Conservation (phyloP, 2,888 invertebrate genomes). For the Polymixis flavicincta region DNA sequence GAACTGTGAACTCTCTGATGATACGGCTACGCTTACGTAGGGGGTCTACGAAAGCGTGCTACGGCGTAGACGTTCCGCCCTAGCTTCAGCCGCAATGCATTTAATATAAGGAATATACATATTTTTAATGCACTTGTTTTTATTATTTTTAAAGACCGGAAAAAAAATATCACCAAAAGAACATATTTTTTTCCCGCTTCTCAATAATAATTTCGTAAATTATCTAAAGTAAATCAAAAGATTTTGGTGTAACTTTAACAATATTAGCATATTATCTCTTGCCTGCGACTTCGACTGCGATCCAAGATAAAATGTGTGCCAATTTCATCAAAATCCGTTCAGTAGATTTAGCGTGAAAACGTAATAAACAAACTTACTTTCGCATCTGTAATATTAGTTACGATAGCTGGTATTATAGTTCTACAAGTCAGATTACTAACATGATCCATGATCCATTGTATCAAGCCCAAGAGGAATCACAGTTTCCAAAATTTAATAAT, state of each 20-base stretch:
- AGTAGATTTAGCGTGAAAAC: neutral
- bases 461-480: constrained; percentile 46
- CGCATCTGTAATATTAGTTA: no score
- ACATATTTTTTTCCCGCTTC: neutral
- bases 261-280: no score
- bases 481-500: constrained; percentile 59
- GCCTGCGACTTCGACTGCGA: no score
- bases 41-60: neutral
- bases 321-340: neutral
- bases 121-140: neutral
- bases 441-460: constrained; percentile 37
- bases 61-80: constrained; percentile 14
- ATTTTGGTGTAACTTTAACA: no score
- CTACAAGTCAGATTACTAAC: constrained; percentile 38
- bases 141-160: neutral
- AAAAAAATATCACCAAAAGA: neutral
- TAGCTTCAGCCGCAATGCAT: neutral
- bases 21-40: constrained; percentile 19
- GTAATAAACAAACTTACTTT: no score
- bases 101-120: no score
- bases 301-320: neutral
- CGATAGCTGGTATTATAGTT: constrained; percentile 23
- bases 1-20: no score
- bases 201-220: no score
- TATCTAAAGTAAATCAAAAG: no score